Conservation (phyloP, 2,113 vertebrate species). For the Plectropomus leopardus region DNA sequence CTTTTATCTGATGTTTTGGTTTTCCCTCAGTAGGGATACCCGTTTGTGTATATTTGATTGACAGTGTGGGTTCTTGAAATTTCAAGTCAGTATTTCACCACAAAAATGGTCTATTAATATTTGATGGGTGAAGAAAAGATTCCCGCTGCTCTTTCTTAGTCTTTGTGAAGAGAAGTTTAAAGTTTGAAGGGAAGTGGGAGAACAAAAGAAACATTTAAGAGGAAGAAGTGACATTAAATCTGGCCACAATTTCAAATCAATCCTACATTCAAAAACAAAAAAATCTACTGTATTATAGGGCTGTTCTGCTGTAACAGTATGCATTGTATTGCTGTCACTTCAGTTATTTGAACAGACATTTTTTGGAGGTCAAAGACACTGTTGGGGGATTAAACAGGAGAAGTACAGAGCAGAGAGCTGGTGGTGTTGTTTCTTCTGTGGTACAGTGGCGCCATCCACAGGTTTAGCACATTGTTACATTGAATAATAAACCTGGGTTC, state of each 20-base stretch:
- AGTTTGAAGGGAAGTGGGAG: constrained; percentile 17
- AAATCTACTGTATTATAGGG: not conserved
- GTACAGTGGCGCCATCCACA: constrained; percentile 53
- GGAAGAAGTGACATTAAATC: not conserved
- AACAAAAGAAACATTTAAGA: constrained; percentile 13
- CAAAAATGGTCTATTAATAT: constrained; percentile 47
- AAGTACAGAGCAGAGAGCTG: accelerated
- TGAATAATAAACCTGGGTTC: not conserved
- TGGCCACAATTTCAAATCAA: not conserved
- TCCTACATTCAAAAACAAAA: not conserved
- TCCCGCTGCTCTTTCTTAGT: constrained; percentile 10
- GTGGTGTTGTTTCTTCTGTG: not conserved
- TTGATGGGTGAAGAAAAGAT: constrained; percentile 52
- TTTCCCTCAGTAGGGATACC: constrained; percentile 28
- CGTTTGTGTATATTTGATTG: constrained; percentile 50
- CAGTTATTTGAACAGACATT: not conserved
- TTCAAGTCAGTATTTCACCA: constrained; percentile 41
- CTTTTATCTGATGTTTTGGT: constrained; percentile 51
- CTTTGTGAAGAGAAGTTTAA: constrained; percentile 24
- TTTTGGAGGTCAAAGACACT: not conserved
- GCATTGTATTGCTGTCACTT: not conserved
- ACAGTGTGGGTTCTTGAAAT: constrained; percentile 26
- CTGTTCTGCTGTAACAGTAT: not conserved
- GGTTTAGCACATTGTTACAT: not conserved
- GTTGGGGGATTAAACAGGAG: not conserved